phyloP scores from a whole-genome alignment of 2,888 invertebrate species.

The Tridacna crocea region DNA sequence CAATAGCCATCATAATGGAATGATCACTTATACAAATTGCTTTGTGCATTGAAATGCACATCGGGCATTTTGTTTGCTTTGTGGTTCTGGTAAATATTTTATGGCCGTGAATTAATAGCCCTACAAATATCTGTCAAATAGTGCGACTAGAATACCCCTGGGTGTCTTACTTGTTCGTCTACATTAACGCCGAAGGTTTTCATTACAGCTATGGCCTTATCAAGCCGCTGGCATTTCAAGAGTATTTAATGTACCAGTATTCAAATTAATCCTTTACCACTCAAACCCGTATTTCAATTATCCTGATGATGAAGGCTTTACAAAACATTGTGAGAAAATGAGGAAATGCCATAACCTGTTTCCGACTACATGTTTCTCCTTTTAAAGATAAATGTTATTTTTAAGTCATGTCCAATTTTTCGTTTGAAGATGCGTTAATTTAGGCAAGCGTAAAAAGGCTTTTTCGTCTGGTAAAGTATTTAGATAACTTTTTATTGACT shows the following conservation, averaged over 20 bases:
- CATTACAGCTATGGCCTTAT: constrained; percentile 25
- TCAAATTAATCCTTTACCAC: too few species aligned
- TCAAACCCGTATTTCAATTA: too few species aligned
- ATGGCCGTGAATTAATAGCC: constrained; percentile 45
- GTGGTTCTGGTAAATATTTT: constrained; percentile 51
- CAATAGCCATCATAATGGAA: constrained; percentile 36
- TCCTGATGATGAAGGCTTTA: too few species aligned
- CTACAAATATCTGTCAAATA: constrained; percentile 30
- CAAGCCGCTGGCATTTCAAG: constrained; percentile 5
- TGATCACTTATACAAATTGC: constrained; percentile 59
- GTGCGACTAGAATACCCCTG: constrained; percentile 13
- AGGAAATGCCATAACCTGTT: too few species aligned
- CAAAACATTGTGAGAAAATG: too few species aligned
- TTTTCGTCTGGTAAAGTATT: too few species aligned
- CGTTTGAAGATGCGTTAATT: too few species aligned
- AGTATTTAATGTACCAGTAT: background rate
- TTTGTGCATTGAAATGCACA: constrained; percentile 59
- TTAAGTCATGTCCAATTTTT: too few species aligned
- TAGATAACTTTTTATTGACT: too few species aligned
- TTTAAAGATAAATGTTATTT: too few species aligned
- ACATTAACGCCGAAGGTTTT: constrained; percentile 2
- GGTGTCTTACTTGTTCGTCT: background rate
- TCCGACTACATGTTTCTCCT: too few species aligned
- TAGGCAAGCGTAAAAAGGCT: too few species aligned
- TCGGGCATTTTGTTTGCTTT: constrained; percentile 46